phyloP scores from a whole-genome alignment of 2,888 invertebrate species.

The Amiota mariae region DNA sequence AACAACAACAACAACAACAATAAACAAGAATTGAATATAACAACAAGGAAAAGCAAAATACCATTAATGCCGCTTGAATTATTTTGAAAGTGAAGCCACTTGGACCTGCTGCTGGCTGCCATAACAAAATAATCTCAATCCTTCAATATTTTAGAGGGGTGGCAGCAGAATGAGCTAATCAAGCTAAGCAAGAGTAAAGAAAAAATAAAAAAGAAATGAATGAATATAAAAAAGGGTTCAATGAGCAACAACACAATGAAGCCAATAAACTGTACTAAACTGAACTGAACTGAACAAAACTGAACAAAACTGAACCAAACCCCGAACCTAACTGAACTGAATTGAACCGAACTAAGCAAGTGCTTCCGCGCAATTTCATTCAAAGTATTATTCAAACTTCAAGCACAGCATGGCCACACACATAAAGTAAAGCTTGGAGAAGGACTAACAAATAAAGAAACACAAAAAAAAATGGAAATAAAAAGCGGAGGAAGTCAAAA shows the following conservation, averaged over 20 bases:
- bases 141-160: background rate
- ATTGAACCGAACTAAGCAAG: slow-evolving; percentile 44
- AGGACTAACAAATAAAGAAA: background rate
- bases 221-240: slow-evolving; percentile 50
- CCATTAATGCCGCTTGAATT: slow-evolving; percentile 61
- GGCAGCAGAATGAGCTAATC: slow-evolving; percentile 14
- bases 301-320: slow-evolving; percentile 7
- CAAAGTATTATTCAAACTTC: slow-evolving; percentile 32
- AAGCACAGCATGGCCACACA: slow-evolving; percentile 5
- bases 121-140: background rate
- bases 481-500: background rate
- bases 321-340: background rate
- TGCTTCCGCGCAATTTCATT: slow-evolving; percentile 66
- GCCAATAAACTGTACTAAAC: slow-evolving; percentile 59
- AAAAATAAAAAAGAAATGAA: slow-evolving; percentile 34
- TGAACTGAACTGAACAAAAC: background rate
- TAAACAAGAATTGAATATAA: background rate
- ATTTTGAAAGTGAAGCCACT: slow-evolving; percentile 36
- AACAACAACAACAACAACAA: slow-evolving; percentile 8
- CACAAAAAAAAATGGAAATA: background rate
- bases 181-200: slow-evolving; percentile 1
- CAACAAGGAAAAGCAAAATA: slow-evolving; percentile 42
- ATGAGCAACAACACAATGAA: slow-evolving; percentile 49
- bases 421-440: background rate
- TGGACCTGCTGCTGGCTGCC: background rate